These are phyloP conservation scores for Hemicentrotus pulcherrimus DNA, from an alignment of 35 echinoderm and acorn worm species.

Conservation along the genomic window DNA sequence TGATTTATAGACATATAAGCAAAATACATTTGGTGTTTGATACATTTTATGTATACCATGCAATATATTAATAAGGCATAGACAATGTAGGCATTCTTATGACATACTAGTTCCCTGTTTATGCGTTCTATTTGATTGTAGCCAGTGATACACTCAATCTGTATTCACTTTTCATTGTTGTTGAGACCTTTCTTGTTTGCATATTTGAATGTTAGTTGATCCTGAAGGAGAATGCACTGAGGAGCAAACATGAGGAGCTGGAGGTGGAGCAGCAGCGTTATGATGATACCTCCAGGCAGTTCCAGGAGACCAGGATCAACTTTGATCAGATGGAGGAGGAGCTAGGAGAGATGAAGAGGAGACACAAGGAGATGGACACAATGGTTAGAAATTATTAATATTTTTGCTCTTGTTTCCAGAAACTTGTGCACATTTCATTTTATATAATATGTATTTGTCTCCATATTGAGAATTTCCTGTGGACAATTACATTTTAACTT, in stretches of 20 bases:
- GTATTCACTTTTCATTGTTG: neutral
- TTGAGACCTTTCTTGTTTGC: neutral
- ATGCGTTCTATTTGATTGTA: too few species aligned
- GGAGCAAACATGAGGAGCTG: conserved; percentile 52
- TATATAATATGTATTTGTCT: too few species aligned
- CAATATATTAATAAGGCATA: too few species aligned
- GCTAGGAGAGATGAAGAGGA: conserved; percentile 41
- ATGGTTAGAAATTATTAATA: neutral
- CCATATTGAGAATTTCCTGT: too few species aligned
- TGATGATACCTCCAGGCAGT: conserved; percentile 49
- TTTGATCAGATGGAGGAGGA: conserved; percentile 61
- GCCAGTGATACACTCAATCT: neutral
- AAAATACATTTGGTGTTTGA: too few species aligned
- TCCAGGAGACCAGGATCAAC: conserved; percentile 61
- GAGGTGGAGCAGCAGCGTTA: conserved; percentile 65
- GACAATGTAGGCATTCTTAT: too few species aligned
- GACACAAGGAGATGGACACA: conserved; percentile 32
- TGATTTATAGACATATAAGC: too few species aligned
- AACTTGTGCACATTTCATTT: too few species aligned
- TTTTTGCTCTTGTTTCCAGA: neutral
- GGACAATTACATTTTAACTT: too few species aligned
- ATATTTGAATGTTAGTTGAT: neutral
- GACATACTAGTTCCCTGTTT: too few species aligned
- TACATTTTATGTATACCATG: too few species aligned
- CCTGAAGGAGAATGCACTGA: conserved; percentile 8